Evolutionary conservation across 2,797 vertebrate genomes (phyloP).

Genomic region (Aplochiton taeniatus): DNA sequence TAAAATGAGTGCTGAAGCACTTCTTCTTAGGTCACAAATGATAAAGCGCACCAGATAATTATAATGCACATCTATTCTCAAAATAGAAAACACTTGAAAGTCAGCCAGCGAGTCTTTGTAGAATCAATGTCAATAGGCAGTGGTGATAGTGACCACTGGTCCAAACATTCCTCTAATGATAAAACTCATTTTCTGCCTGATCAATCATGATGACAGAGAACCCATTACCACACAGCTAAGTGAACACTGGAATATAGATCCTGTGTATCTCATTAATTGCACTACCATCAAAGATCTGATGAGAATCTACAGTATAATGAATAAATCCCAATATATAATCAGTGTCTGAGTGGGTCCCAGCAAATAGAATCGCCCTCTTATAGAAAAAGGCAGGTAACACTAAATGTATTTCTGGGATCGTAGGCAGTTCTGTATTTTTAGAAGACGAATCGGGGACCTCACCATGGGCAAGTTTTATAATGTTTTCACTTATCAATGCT

Average conservation of each 20-base stretch:
- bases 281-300: constrained; percentile 18
- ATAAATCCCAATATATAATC: no score
- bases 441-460: no score
- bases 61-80: constrained; percentile 7
- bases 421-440: no score
- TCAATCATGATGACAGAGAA: constrained; percentile 47
- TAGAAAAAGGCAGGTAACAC: no score
- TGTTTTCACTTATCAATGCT: no score
- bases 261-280: constrained; percentile 25
- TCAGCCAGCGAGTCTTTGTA: constrained; percentile 21
- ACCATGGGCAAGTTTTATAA: no score
- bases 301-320: constrained; percentile 12
- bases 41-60: constrained; percentile 5
- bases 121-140: constrained; percentile 55
- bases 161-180: constrained; percentile 46
- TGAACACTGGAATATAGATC: constrained; percentile 5
- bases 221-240: constrained; percentile 7
- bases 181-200: constrained; percentile 44
- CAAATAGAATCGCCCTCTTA: no score
- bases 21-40: constrained; percentile 1
- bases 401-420: no score
- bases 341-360: no score
- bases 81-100: constrained; percentile 22
- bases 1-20: not conserved
- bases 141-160: constrained; percentile 45